Evolutionary conservation across 2,888 invertebrate genomes (phyloP).

Genomic region (Drosophila flavopinicola): DNA sequence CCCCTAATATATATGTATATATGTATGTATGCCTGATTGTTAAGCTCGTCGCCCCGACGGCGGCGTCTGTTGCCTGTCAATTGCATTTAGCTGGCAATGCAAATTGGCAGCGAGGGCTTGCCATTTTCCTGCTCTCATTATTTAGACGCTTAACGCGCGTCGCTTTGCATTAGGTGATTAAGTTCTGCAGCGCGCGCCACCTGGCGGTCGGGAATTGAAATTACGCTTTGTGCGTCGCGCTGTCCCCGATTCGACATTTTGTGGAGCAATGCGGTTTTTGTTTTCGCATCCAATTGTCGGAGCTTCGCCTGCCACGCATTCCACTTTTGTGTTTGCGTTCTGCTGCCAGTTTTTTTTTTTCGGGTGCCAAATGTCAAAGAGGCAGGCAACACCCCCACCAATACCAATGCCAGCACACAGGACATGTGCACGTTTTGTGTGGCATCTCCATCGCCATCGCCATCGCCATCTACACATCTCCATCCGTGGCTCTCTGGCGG

Average conservation of each 20-base stretch:
- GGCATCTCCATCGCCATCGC: slow-evolving; percentile 28
- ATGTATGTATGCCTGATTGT: slow-evolving; percentile 38
- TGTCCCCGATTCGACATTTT: slow-evolving; percentile 39
- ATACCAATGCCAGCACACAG: slow-evolving; percentile 2
- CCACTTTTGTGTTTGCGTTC: slow-evolving; percentile 9
- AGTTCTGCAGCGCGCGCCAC: slow-evolving; percentile 64
- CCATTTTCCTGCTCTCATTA: slow-evolving; percentile 67
- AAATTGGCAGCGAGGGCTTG: slow-evolving; percentile 61
- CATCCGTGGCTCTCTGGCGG: slow-evolving; percentile 44
- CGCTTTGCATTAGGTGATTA: slow-evolving; percentile 71
- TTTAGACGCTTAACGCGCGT: slow-evolving; percentile 72
- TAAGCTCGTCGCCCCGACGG: slow-evolving; percentile 41
- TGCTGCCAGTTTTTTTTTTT: slow-evolving; percentile 8
- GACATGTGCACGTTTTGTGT: slow-evolving; percentile 11
- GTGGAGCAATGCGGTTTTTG: slow-evolving; percentile 52
- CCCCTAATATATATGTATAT: slow-evolving; percentile 1
- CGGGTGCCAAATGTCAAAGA: slow-evolving; percentile 73
- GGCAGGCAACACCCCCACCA: slow-evolving; percentile 30
- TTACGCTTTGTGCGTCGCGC: slow-evolving; percentile 32
- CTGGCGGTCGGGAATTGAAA: slow-evolving; percentile 55
- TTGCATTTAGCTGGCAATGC: slow-evolving; percentile 68
- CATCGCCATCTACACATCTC: background rate
- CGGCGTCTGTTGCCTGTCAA: slow-evolving; percentile 55
- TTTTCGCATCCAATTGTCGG: slow-evolving; percentile 44
- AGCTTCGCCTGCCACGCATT: slow-evolving; percentile 8